Conservation (phyloP, 1,140 invertebrate species). For the Pygmarrhopalites habei region DNA sequence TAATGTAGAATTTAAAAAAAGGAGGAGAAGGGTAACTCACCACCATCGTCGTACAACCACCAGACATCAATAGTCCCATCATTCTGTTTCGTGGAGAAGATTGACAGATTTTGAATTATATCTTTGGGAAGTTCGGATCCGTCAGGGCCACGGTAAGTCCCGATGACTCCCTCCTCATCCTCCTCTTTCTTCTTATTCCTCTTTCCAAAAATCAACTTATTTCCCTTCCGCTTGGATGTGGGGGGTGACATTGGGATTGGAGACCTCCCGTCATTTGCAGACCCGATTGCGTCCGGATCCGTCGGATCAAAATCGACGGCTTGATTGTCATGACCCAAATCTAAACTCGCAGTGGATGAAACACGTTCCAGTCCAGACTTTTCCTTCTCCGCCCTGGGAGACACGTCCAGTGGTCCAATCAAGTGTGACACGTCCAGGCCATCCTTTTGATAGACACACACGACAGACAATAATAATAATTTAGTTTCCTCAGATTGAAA, state of each 20-base stretch:
- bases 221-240: conserved; percentile 6
- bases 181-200: conserved; percentile 16
- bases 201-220: conserved; percentile 25
- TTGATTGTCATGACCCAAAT: conserved; percentile 13
- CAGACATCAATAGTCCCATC: conserved; percentile 84
- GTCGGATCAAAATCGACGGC: conserved; percentile 23
- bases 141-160: conserved; percentile 36
- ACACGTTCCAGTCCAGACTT: neutral
- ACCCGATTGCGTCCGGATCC: conserved; percentile 29
- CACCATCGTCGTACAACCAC: conserved; percentile 97
- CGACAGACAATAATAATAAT: too few relatives aligned
- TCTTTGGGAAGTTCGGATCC: conserved; percentile 54
- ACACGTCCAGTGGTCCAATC: too few relatives aligned
- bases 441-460: conserved; percentile 47
- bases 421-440: conserved; percentile 67
- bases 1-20: too few relatives aligned
- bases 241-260: neutral
- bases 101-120: conserved; percentile 53
- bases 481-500: neutral
- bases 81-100: conserved; percentile 45
- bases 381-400: neutral
- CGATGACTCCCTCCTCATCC: conserved; percentile 15
- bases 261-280: neutral
- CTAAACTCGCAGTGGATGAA: conserved; percentile 1
- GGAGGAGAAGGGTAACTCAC: conserved; percentile 44